Evolutionary conservation across 2,113 vertebrate genomes (phyloP), one percentile per base, ranked within the genome.

Genomic region (Potamarius usumacintae): DNA sequence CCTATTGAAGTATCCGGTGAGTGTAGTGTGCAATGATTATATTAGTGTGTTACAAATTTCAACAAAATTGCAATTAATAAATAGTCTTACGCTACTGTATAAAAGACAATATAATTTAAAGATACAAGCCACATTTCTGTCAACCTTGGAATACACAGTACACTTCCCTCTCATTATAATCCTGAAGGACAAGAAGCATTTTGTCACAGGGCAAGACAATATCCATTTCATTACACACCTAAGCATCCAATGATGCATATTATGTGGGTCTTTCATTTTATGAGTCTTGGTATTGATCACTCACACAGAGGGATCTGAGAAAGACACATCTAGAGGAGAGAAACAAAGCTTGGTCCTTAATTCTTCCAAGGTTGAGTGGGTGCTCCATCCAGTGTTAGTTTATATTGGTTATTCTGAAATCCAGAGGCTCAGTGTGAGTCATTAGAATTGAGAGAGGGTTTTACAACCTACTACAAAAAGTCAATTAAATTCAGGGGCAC

Each of bases 401-500:
- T 89, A 90, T 80, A 87, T 89, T 90, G 52, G 78, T 84, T 88
- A 88, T 82, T 79, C 57, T 89, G 76, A 76, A 80, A 82, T 83
- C 83, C 81, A 69, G 27, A 82, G 89, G 89, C 86, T 88, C 87
- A 90, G 89, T 90, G 30, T 69, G 82, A 88, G 89, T 91, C 91
- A 92, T 93, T 94, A 92, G 92, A 93, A 92, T 79, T 84, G 86
- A 91, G 89, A 88, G 71, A 86, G 90, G 87, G 72, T 83, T 89
- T 90, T 91, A 91, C 89, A 87, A 89, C 90, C 81, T 85, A 88
- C 27, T 86, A 92, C 91, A 92, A 89, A 90, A 88, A 93, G 93
- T 84, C 91, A 93, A 94, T 94, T 93, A 94, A 91, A 93, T 90
- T 85, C 92, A 92, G 89, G 85, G 91, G 42, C 60, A 91, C 92